Evolutionary conservation across 2,888 invertebrate species (phyloP), one percentile per base, ranked within the genome.

Genomic region (Campoplex nolae): DNA sequence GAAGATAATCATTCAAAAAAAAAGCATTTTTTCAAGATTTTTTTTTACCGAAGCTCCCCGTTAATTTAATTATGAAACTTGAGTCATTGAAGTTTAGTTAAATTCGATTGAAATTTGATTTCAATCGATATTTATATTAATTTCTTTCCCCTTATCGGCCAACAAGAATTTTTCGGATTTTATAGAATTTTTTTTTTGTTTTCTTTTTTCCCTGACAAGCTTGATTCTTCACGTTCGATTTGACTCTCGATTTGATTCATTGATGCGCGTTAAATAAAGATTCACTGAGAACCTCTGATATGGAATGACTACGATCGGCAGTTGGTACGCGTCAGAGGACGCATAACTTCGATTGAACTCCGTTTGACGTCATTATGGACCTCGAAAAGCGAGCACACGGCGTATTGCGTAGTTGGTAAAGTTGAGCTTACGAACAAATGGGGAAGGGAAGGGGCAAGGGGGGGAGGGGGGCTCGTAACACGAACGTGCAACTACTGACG

Each of bases 331-430:
- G 45, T 67, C 84, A 58, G 48, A 74, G 86, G 77, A 58, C 73
- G 77, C 85, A 79, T 78, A 84, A 86, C 83, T 88, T 75, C 84
- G 88, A 89, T 89, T 89, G 87, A 86, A 89, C 84, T 87, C 84
- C 75, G 81, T 76, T 84, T 88, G 89, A 90, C 89, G 89, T 90
- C 89, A 88, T 83, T 82, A 67, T 85, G 84, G 81, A 73, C 80
- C 83, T 84, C 84, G 86, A 84, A 79, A 83, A 76, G 75, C 78
- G 73, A 83, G 65, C 56, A 56, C 54, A 56, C 54, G 71, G 84
- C 79, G 51, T 73, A 89, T 89, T 89, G 79, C 86, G 86, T 86
- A 86, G 80, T 84, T 83, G 62, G 82, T 83, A 48, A 77, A 35
- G 62, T 81, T 68, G 75, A 74, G 51, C 78, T 77, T 76, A 76